Percentiles rank a stretch among this genome's conserved stretches.
Evolutionary conservation across 2,888 invertebrate genomes (phyloP).

Genomic region (Synergus umbraculus): DNA sequence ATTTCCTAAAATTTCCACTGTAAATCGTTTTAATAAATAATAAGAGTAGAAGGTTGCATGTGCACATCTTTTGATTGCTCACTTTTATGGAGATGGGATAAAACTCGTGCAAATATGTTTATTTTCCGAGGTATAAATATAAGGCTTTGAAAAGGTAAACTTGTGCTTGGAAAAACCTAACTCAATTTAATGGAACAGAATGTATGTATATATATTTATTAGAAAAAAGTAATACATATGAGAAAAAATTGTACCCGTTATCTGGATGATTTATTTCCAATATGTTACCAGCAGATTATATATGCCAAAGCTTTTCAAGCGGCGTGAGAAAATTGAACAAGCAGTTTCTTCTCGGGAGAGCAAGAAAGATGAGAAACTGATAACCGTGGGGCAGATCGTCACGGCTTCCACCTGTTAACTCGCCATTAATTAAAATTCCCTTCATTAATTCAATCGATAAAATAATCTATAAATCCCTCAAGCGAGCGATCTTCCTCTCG

Average conservation of each 20-base stretch:
- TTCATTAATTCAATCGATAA: conserved; percentile 36
- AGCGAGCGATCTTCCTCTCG: conserved; percentile 29
- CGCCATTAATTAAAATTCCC: conserved; percentile 31
- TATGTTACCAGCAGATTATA: neutral
- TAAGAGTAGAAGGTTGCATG: neutral
- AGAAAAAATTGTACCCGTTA: neutral
- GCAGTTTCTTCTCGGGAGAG: conserved; percentile 15
- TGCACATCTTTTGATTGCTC: conserved; percentile 26
- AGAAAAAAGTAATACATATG: no score
- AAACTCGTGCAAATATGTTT: neutral
- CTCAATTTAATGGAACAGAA: neutral
- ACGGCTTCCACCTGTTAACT: conserved; percentile 24
- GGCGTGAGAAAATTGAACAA: conserved; percentile 22
- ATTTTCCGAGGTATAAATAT: no score
- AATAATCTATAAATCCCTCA: conserved; percentile 24
- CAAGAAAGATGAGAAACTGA: conserved; percentile 30
- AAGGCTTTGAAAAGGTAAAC: no score
- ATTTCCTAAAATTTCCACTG: neutral
- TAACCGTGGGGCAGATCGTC: conserved; percentile 18
- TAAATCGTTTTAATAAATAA: no score
- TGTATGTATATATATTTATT: neutral
- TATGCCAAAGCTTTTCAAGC: no score
- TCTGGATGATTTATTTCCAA: neutral
- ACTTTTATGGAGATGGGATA: conserved; percentile 12
- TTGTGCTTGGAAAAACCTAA: neutral